Base-by-base conservation (phyloP, 2,797 vertebrate species). In the Mareca strepera region DNA sequence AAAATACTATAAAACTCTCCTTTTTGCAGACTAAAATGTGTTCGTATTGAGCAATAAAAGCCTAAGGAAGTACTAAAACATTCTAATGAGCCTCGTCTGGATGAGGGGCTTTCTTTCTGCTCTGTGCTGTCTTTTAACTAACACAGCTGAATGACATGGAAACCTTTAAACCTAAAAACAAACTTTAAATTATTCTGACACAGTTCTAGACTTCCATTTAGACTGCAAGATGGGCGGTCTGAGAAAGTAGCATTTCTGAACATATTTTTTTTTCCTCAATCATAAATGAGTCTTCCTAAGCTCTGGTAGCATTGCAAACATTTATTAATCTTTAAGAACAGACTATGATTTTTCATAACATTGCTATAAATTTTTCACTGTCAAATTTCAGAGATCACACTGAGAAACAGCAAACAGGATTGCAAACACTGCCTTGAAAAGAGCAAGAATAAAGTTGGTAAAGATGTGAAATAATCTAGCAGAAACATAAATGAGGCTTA, bases 21-120 rank as follows among this genome's bases (percentile, higher is more conserved):
- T 93, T 95, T 66, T 96, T 94, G 76, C 91, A 90, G 92, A 95
- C 89, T 93, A 87, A 96, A 96, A 97, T 97, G 92, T 97, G 93
- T 93, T 96, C 94, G 93, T 97, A 96, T 94, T 95, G 89, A 95
- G 92, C 91, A 96, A 91, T 86, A 87, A 93, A 95, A 96, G 84
- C 88, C 70, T 88, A 86, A 73, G 69, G 81, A 58, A 78, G 35
- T 31, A 33, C 93, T 96, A 95, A 96, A 88, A 95, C 92, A 41
- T 39, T 82, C 67, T 95, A 93, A 97, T 95, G 92, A 94, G 96
- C 96, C 97, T 95, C 69, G 96, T 95, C 90, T 95, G 92, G 94
- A 96, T 94, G 93, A 62, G 46, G 29, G 59, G 77, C 92, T 79
- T 92, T 88, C 89, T 96, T 95, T 91, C 28, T 81, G 13, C 26